Conservation (phyloP, 1,140 invertebrate species). For the Pissodes strobi region DNA sequence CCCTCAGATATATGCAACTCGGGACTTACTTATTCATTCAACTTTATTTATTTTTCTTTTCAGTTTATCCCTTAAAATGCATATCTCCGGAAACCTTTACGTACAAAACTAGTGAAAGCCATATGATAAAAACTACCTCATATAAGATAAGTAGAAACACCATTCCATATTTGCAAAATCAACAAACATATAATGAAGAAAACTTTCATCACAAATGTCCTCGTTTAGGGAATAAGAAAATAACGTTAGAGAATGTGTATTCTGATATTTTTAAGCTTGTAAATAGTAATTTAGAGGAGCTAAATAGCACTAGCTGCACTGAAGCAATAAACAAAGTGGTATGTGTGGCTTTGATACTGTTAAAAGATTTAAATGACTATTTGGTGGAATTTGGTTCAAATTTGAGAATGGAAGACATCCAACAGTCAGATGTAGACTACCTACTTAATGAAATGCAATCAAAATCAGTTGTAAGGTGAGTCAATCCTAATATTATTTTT, state of each 20-base stretch:
- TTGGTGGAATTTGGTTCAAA: constrained; percentile 19
- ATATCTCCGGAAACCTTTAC: constrained; percentile 17
- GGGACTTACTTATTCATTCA: too few relatives aligned
- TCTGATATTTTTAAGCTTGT: constrained; percentile 18
- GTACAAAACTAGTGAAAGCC: constrained; percentile 19
- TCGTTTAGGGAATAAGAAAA: constrained; percentile 18
- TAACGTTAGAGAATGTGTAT: constrained; percentile 30
- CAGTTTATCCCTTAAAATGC: constrained; percentile 38
- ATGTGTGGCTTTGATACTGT: constrained; percentile 17
- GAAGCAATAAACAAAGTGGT: constrained; percentile 30
- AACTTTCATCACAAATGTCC: constrained; percentile 20
- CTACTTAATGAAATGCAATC: constrained; percentile 10
- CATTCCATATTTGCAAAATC: constrained; percentile 36
- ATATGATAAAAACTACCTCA: constrained; percentile 26
- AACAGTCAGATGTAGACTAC: constrained; percentile 32
- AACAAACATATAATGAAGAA: constrained; percentile 26
- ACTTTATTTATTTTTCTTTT: too few relatives aligned
- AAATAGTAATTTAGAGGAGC: constrained; percentile 21
- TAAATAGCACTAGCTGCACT: constrained; percentile 17
- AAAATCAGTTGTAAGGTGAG: too few relatives aligned
- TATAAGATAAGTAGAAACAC: constrained; percentile 23
- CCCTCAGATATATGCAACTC: too few relatives aligned
- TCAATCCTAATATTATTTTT: too few relatives aligned
- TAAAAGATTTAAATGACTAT: constrained; percentile 32
- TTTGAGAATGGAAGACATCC: constrained; percentile 37